phyloP scores from a whole-genome alignment of 2,797 vertebrate species.

The Peromyscus attwateri region DNA sequence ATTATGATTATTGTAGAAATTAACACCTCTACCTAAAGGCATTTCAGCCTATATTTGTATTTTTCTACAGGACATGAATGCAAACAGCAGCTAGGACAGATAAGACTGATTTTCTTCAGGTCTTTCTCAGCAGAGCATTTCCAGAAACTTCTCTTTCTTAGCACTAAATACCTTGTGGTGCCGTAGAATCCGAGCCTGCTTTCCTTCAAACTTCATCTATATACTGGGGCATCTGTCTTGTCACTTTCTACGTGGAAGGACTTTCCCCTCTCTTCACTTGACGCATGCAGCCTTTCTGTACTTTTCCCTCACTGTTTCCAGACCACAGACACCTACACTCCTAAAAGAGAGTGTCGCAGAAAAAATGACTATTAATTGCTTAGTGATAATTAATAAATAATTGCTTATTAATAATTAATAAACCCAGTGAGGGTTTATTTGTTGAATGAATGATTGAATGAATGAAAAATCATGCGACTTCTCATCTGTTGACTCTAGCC shows the following conservation, averaged over 20 bases:
- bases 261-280: fast-evolving
- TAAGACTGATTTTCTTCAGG: not conserved
- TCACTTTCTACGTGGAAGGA: not conserved
- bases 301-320: not conserved
- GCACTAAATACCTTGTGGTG: not conserved
- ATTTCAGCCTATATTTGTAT: not conserved
- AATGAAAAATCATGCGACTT: not conserved
- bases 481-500: not conserved
- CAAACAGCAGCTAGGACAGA: not conserved
- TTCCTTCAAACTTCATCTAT: not conserved
- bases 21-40: not conserved
- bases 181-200: not conserved
- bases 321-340: not conserved
- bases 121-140: slow-evolving; percentile 12
- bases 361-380: not conserved
- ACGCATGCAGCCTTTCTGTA: no score
- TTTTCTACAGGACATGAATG: not conserved
- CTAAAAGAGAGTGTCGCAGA: not conserved
- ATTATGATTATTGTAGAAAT: not conserved
- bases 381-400: no score
- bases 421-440: not conserved
- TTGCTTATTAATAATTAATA: no score
- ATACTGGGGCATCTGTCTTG: not conserved
- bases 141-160: not conserved
- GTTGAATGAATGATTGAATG: not conserved